phyloP scores from a whole-genome alignment of 2,888 invertebrate species.

The Hirtodrosophila trivittata region DNA sequence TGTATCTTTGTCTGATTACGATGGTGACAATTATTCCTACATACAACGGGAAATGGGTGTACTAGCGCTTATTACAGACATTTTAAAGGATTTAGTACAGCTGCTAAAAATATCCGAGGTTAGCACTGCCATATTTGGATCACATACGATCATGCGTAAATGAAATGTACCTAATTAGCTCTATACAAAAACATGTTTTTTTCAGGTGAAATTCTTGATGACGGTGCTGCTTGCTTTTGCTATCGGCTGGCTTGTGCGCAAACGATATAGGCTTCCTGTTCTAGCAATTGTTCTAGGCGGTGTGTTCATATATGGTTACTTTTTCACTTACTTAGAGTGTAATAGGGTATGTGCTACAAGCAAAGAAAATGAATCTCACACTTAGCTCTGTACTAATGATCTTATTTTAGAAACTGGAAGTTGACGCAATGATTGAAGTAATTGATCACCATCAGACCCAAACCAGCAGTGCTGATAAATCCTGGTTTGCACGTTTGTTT shows the following conservation, averaged over 20 bases:
- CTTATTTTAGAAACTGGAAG: conserved; percentile 75
- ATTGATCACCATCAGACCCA: conserved; percentile 44
- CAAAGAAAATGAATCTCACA: background rate
- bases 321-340: conserved; percentile 79
- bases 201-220: conserved; percentile 69
- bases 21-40: conserved; percentile 26
- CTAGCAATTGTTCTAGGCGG: conserved; percentile 52
- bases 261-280: conserved; percentile 54
- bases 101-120: conserved; percentile 71
- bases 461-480: conserved; percentile 2
- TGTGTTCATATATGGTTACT: conserved; percentile 68
- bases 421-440: conserved; percentile 65
- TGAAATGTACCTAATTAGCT: conserved; percentile 1
- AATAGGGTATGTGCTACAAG: conserved; percentile 69
- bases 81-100: conserved; percentile 58
- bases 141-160: too few relatives aligned
- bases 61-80: conserved; percentile 53
- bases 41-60: conserved; percentile 34
- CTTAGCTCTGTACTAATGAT: too few relatives aligned
- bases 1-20: conserved; percentile 28
- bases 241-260: conserved; percentile 60
- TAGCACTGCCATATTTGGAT: conserved; percentile 19
- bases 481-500: conserved; percentile 40
- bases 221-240: conserved; percentile 37
- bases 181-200: conserved; percentile 10